Percentiles rank a stretch among this genome's conserved stretches.
These are phyloP conservation scores for Melanerpes aurifrons DNA, from an alignment of 2,113 vertebrate genomes.

Conservation along the genomic window DNA sequence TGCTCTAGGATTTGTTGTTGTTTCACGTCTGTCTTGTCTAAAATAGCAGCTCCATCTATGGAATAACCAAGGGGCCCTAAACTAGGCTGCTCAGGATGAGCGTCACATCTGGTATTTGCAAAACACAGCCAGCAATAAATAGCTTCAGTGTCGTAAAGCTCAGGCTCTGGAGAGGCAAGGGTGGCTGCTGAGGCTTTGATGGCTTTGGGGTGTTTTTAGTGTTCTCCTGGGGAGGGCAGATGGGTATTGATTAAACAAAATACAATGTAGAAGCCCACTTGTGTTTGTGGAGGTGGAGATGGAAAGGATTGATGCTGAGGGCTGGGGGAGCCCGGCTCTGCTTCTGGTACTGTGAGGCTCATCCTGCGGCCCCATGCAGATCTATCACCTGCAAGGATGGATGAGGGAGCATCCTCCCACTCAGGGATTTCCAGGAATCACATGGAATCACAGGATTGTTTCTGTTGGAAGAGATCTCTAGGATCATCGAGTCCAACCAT, in stretches of 20 bases:
- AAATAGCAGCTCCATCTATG: constrained; percentile 40
- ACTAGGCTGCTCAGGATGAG: constrained; percentile 27
- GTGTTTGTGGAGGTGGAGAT: neutral
- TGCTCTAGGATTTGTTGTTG: neutral
- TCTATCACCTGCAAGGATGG: accelerated
- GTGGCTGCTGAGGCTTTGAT: neutral
- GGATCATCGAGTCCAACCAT: too few relatives aligned
- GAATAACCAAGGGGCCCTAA: constrained; percentile 46
- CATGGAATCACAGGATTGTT: too few relatives aligned
- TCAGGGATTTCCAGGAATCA: neutral
- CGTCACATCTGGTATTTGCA: constrained; percentile 46
- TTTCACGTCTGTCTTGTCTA: neutral
- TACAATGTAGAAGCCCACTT: neutral
- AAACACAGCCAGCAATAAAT: neutral
- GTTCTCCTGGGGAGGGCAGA: neutral
- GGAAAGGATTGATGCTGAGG: neutral
- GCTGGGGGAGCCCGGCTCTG: neutral
- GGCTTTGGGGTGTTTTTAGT: neutral
- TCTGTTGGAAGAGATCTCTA: too few relatives aligned
- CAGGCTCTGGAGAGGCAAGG: neutral
- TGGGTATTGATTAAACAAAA: neutral
- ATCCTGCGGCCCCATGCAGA: neutral
- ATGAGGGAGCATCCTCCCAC: accelerated
- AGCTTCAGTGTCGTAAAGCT: neutral
- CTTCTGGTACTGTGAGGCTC: neutral